Evolutionary conservation across 2,113 vertebrate species (phyloP), one percentile per base, ranked within the genome.

Genomic region (Cinclus cinclus): DNA sequence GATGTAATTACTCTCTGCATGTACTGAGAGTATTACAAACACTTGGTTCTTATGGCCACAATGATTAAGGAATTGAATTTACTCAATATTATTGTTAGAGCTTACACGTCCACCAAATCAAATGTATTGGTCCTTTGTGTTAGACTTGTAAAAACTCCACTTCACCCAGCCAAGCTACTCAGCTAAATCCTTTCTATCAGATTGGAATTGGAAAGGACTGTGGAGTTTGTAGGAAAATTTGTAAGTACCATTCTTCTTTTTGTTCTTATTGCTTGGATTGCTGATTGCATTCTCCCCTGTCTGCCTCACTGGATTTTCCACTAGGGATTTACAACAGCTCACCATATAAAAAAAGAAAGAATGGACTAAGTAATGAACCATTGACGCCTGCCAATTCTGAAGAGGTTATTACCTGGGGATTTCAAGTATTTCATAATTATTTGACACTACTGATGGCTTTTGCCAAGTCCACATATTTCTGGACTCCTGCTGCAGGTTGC

Each of bases 301-400:
- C 75, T 95, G 67, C 94, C 89, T 94, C 42, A 44, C 65, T 60
- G 79, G 87, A 91, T 97, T 95, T 87, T 90, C 94, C 67, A 89
- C 21, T 37, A 92, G 94, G 91, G 83, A 94, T 95, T 90, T 96
- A 94, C 64, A 15, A 85, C 76, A 89, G 41, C 55, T 95, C 83
- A 74, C 90, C 28, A 33, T 87, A 94, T 50, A 89, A 94, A 94
- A 95, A 84, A 83, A 87, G 80, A 94, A 96, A 90, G 74, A 90
- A 90, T 75, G 94, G 96, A 97, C 95, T 97, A 97, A 97, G 94
- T 97, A 98, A 98, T 94, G 82, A 96, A 90, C 87, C 74, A 92
- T 84, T 91, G 88, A 92, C 0, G 60, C 21, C 83, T 96, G 95
- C 97, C 96, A 94, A 42, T 96, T 97, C 83, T 96, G 81, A 96